Base-by-base conservation (phyloP, 1,140 invertebrate genomes). In the Monomorium pharaonis region DNA sequence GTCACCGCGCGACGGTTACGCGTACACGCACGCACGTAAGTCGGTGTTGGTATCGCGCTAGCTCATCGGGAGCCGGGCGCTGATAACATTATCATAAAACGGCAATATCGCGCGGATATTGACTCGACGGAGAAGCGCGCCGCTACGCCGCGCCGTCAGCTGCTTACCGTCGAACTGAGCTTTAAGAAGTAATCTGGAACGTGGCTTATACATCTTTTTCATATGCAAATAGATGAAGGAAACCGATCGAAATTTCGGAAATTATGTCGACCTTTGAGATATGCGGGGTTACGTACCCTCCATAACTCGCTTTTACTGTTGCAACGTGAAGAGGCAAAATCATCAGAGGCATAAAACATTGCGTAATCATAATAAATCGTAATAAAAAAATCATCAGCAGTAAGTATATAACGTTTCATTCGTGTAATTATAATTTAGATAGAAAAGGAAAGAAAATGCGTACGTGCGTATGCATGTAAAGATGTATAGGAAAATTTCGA, bases 11-110 rank as follows among this genome's bases (percentile, higher is more conserved):
- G 33, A 69, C 74, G 24, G 63, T 70, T 86, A 67, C 74, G 42
- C 76, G 75, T 51, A 62, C 74, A 77, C 67, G 87, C 84, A 62
- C 75, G 62, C 60, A 16, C 47, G 60, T 85, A 86, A 63, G 56
- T 51, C 81, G 67, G 83, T 86, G 81, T 91, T 89, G 78, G 89
- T 94, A 95, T 94, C 93, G 92, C 91, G 91, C 88, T 89, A 92
- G 91, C 92, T 94, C 93, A 95, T 95, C 93, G 92, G 90, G 84
- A 93, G 88, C 92, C 88, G 80, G 86, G 89, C 91, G 92, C 93
- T 94, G 94, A 95, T 95, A 95, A 94, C 94, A 95, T 95, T 95
- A 95, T 95, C 94, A 95, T 95, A 95, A 95, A 95, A 94, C 86
- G 92, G 94, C 94, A 95, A 95, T 95, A 95, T 94, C 92, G 92